A percentile compares a stretch with the other conserved stretches of the same genome.
Conservation (phyloP, 2,797 vertebrate species). For the Mallotus villosus region DNA sequence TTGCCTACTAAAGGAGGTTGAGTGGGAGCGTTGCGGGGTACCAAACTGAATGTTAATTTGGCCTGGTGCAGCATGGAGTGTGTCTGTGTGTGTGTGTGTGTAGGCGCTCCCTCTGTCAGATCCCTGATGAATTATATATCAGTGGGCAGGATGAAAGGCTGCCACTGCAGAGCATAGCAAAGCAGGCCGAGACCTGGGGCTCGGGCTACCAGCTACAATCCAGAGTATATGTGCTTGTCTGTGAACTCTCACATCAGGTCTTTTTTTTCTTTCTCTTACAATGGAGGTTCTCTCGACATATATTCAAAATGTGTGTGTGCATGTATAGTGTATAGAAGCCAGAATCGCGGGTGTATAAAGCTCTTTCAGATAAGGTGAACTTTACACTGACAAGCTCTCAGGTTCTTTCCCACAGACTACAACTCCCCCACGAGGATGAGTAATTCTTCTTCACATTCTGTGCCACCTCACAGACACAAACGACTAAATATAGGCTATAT, state of each 20-base stretch:
- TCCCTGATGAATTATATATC: slow-evolving; percentile 83
- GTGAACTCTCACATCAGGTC: not conserved
- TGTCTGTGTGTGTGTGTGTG: slow-evolving; percentile 14
- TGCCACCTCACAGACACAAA: not conserved
- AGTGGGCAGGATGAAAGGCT: slow-evolving; percentile 68
- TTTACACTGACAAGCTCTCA: slow-evolving; percentile 8
- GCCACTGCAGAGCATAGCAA: slow-evolving; percentile 59
- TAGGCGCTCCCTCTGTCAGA: slow-evolving; percentile 53
- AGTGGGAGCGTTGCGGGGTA: slow-evolving; percentile 63
- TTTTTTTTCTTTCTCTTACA: too few relatives aligned
- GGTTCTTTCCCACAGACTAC: not conserved
- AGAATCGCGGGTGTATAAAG: not conserved
- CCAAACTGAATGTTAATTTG: slow-evolving; percentile 76
- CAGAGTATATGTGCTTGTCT: not conserved
- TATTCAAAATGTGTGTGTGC: not conserved
- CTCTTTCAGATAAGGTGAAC: slow-evolving; percentile 2
- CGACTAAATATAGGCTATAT: not conserved
- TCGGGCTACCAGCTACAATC: slow-evolving; percentile 41
- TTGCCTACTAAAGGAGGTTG: slow-evolving; percentile 1
- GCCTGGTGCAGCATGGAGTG: slow-evolving; percentile 67
- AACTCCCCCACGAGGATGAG: slow-evolving; percentile 3
- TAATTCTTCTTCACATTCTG: not conserved
- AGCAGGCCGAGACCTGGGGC: slow-evolving; percentile 60
- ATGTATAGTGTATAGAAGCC: not conserved
- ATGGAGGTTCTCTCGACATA: too few relatives aligned